Base-by-base conservation (phyloP, 2,113 vertebrate genomes). In the Urocolius indicus region DNA sequence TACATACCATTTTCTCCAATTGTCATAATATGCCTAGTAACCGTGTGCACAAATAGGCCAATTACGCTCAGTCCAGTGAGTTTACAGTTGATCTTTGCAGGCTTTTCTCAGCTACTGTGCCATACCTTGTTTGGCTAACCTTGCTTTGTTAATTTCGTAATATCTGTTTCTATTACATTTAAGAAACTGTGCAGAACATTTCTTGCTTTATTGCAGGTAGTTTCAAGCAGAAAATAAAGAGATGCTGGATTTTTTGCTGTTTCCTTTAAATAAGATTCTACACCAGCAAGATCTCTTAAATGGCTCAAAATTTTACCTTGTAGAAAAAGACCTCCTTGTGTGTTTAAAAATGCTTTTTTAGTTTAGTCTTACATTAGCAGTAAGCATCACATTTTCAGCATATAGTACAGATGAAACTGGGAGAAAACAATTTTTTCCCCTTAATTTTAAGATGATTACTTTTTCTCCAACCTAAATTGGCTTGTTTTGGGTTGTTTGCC, bases 61-160 rank as follows among this genome's bases (percentile, higher is more conserved):
- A 62, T 96, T 92, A 85, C 73, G 65, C 43, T 93, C 89, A 90
- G 78, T 71, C 34, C 65, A 79, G 65, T 88, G 62, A 87, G 63
- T 94, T 86, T 73, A 81, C 54, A 88, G 87, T 73, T 92, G 69
- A 46, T 63, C 61, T 89, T 82, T 58, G 46, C 66, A 82, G 77
- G 65, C 48, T 87, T 87, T 84, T 79, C 62, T 63, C 68, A 91
- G 4, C 36, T 69, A 23, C 81, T 84, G 43, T 88, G 84, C 69
- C 29, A n/a, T 85, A 55, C 69, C 52, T 52, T 68, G 32, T 93
- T 95, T 93, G 61, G 75, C 62, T 90, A 93, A 71, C 46, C 38
- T 91, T 85, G 61, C 55, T 57, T 76, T 54, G 38, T 45, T 95
- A 67, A 32, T 88, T 73, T 66, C 80, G 32, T 75, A 89, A 91